Conservation (phyloP, 1,140 invertebrate genomes). For the Drosophila mayri region DNA sequence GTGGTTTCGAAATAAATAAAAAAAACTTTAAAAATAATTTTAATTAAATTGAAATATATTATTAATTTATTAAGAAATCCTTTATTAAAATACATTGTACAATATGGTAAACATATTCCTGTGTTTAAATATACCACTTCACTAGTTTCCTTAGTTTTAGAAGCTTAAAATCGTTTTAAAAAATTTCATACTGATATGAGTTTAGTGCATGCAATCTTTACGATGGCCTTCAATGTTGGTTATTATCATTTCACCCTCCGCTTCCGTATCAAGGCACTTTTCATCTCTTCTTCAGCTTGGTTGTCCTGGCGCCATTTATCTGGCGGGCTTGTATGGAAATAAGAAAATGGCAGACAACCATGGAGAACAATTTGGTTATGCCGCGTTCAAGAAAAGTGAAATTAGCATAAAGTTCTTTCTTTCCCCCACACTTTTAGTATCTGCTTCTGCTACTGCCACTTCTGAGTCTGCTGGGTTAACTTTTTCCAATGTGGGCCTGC, state of each 20-base stretch:
- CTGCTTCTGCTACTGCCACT: not conserved
- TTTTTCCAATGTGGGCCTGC: constrained; percentile 47
- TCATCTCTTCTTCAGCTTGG: constrained; percentile 4
- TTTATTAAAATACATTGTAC: too few species aligned
- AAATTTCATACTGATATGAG: not conserved
- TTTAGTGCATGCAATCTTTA: constrained; percentile 3
- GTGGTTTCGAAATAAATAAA: not conserved
- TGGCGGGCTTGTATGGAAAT: constrained; percentile 29
- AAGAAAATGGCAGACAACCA: constrained; percentile 35
- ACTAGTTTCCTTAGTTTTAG: not conserved
- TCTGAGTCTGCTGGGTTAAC: constrained; percentile 44
- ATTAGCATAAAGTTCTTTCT: constrained; percentile 74
- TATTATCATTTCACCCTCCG: constrained; percentile 55
- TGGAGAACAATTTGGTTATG: constrained; percentile 68
- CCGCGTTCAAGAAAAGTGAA: constrained; percentile 73
- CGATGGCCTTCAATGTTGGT: constrained; percentile 51
- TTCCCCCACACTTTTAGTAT: constrained; percentile 26
- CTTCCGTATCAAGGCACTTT: constrained; percentile 17
- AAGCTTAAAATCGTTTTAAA: not conserved
- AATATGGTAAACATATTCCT: too few species aligned
- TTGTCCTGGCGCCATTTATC: constrained; percentile 67
- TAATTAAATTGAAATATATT: not conserved
- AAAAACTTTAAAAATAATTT: not conserved
- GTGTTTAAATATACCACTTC: too few species aligned
- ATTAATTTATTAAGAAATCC: too few species aligned